Evolutionary conservation across 2,797 vertebrate species (phyloP), one percentile per base, ranked within the genome.

Genomic region (Xenopus petersii): DNA sequence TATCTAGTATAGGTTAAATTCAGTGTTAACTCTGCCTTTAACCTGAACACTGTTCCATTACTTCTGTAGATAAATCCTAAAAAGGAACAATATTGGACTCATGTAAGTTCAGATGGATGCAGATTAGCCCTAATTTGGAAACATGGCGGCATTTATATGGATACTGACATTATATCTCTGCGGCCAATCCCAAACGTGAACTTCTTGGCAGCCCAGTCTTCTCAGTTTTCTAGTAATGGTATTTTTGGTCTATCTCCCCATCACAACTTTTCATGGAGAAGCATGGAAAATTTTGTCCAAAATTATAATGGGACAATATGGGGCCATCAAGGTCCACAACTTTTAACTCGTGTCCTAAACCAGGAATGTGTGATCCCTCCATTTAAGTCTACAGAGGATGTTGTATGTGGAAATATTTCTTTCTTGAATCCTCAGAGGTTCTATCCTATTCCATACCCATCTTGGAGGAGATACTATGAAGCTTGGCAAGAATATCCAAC

Each of bases 61-160:
- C 55, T 12, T 64, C 74, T 0, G 0, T 79, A 92, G 91, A 66
- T 91, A n/a, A 81, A 88, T 12, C 49, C 79, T 0, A 81, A 82
- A 46, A 4, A 64, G 24, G 80, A 91, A 83, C 85, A 81, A 16
- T 59, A 89, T 75, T 92, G 89, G 91, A 68, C 87, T 3, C 86
- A 92, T 0, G 11, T 90, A 80, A 88, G 86, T 75, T 89, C 91
- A 0, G 89, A 93, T 0, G 91, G 89, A 9, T 79, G 82, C 72
- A 88, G 91, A 3, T 84, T 93, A 79, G 89, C 91, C 0, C 65
- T 90, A 49, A 84, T 92, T 93, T 30, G 91, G 91, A 91, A 88
- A 78, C 88, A 89, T 0, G 90, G 90, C 0, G 90, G 90, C 10
- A 79, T 90, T 80, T 92, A 92, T 77, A 86, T 91, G 90, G 91